Base-by-base conservation (phyloP, 92 coral and sea anemone genomes). In the Bergia sp. region DNA sequence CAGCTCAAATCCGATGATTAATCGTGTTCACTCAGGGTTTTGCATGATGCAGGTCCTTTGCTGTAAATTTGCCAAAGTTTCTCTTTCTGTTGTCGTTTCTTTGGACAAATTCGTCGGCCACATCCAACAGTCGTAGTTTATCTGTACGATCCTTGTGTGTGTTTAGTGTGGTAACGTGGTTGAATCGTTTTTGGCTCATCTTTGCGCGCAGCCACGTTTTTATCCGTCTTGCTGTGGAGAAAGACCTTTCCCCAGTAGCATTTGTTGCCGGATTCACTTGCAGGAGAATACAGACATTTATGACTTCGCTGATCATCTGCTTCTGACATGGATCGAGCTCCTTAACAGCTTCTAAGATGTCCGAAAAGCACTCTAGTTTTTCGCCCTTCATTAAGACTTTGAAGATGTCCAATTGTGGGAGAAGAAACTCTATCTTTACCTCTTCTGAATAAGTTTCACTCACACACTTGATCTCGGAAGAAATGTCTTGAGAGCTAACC, bases 131-230 rank as follows among this genome's bases (percentile, higher is more conserved):
- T 43, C 85, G 72, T 15, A 90, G 15, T 36, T 55, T 80, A 37
- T 87, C 93, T 6, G 91, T 72, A 89, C 96, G 72, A 37, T 83
- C 86, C 86, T 85, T 85, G 89, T 88, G 93, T 73, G 90, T 93
- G 82, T 88, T 85, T 82, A 90, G 82, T 53, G 91, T 91, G 53
- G 95, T 81, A 8, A 92, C 87, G 64, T 92, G 91, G 76, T 79
- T 90, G 81, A 92, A 93, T 80, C 90, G 71, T 88, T 91, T 73
- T 79, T 87, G 95, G 55, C 42, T 86, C 94, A 90, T 90, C 81
- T 75, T 77, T 87, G 95, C 88, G n/a, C 92, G 88, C 75, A 87
- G 88, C 93, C 90, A 90, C 47, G 91, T 90, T 89, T 91, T 89
- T 18, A 91, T 53, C 71, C 89, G 73, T 88, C 90, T 91, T 37